phyloP scores from a whole-genome alignment of 2,797 vertebrate species.

The Sebastes cheni region DNA sequence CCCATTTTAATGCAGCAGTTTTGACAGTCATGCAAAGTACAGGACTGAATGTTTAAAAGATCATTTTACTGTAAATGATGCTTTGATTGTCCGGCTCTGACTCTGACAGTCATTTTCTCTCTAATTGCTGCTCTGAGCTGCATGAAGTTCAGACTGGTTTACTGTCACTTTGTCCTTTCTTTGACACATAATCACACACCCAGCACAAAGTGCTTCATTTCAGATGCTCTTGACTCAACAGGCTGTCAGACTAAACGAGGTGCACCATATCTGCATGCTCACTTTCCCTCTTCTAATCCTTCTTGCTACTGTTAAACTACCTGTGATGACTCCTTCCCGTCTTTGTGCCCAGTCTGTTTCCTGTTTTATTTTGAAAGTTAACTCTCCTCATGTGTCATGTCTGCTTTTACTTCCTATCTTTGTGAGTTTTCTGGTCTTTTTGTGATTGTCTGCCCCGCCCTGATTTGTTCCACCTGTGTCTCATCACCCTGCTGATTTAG shows the following conservation, averaged over 20 bases:
- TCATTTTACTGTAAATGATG: not conserved
- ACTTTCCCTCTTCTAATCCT: not conserved
- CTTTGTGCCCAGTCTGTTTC: not conserved
- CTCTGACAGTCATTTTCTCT: not conserved
- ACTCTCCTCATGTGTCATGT: not conserved
- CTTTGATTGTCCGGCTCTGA: not conserved
- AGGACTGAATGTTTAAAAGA: not conserved
- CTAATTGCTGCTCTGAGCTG: conserved; percentile 14
- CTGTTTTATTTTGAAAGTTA: not conserved
- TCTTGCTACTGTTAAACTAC: not conserved
- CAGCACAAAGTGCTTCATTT: not conserved
- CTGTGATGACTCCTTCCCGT: not conserved
- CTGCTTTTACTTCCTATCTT: not conserved
- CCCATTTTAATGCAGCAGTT: not conserved
- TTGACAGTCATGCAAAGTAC: not conserved
- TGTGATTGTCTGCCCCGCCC: not conserved
- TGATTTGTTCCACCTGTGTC: not conserved
- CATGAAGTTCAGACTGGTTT: not conserved
- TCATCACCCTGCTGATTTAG: not conserved
- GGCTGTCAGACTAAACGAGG: not conserved
- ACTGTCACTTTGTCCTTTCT: not conserved
- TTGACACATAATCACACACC: not conserved
- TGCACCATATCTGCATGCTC: not conserved
- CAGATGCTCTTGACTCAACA: not conserved
- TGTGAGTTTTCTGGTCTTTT: not conserved